phyloP scores from a whole-genome alignment of 2,113 vertebrate genomes.

The Stigmatopora argus region DNA sequence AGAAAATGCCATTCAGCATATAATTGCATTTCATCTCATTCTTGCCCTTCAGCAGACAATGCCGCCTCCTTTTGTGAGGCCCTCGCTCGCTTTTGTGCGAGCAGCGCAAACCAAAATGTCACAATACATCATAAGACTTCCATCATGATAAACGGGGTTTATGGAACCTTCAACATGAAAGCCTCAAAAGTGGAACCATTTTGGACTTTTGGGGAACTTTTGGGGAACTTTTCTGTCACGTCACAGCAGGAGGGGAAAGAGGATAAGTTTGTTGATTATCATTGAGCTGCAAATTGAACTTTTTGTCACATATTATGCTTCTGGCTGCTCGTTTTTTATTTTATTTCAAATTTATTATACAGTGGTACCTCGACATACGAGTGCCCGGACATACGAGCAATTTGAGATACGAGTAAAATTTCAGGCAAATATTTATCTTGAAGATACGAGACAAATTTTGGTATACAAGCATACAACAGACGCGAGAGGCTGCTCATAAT shows the following conservation, averaged over 20 bases:
- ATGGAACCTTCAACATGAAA: background rate
- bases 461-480: too few species aligned
- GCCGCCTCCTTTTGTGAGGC: background rate
- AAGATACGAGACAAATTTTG: too few species aligned
- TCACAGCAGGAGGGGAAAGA: background rate
- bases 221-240: background rate
- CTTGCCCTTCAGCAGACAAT: background rate
- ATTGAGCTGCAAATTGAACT: background rate
- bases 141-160: background rate
- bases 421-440: too few species aligned
- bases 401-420: too few species aligned
- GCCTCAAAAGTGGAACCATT: background rate
- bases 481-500: too few species aligned
- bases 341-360: too few species aligned
- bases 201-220: background rate
- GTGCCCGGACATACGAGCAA: too few species aligned
- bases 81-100: background rate
- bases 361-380: too few species aligned
- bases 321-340: too few species aligned
- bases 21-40: constrained; percentile 4
- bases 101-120: constrained; percentile 6
- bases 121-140: constrained; percentile 2
- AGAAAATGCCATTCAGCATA: background rate
- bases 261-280: background rate
- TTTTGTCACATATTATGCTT: too few species aligned